phyloP scores from a whole-genome alignment of 2,797 vertebrate genomes.

The Ibycter americanus region DNA sequence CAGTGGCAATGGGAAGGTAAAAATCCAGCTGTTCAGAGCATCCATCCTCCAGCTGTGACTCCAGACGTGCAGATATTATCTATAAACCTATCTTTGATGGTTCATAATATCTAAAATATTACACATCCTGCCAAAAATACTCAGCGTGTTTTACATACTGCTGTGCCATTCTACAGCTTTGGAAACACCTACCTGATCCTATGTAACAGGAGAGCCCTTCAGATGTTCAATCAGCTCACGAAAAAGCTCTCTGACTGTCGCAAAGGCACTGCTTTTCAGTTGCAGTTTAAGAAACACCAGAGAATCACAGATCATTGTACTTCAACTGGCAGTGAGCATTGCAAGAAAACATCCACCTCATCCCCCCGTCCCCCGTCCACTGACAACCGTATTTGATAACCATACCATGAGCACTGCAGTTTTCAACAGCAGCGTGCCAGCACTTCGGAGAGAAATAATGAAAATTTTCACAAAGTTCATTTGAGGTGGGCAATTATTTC shows the following conservation, averaged over 20 bases:
- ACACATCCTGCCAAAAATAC: neutral
- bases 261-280: neutral
- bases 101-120: neutral
- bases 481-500: neutral
- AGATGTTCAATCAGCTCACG: neutral
- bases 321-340: neutral
- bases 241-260: neutral
- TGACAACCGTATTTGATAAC: neutral
- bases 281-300: neutral
- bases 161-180: neutral
- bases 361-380: neutral
- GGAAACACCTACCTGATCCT: neutral
- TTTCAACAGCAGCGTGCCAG: too few species aligned
- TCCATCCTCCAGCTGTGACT: neutral
- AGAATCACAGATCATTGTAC: accelerated
- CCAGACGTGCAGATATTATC: neutral
- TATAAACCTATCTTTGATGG: neutral
- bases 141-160: neutral
- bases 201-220: neutral
- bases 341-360: too few species aligned
- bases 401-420: accelerated
- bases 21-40: neutral
- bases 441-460: neutral
- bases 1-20: neutral
- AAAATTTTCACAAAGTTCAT: neutral